Base-by-base conservation (phyloP, 2,888 invertebrate species). In the Drosophila acutilabella region DNA sequence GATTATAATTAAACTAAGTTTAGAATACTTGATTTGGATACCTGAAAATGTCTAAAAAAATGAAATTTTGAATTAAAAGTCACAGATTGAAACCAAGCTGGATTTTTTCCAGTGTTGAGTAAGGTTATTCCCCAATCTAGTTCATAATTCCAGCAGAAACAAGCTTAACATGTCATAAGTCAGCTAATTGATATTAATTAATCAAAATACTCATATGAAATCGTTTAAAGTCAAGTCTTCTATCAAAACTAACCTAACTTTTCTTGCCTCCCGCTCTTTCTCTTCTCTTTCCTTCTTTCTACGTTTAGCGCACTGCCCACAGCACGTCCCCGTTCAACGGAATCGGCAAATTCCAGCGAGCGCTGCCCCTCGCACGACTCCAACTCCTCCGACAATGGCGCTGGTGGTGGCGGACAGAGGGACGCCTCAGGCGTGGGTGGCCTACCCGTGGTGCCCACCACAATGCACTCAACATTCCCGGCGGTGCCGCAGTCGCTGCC, bases 331-430 rank as follows among this genome's bases (percentile, higher is more conserved):
- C 91, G 92, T 64, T 91, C 91, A 64, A 91, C 91, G 64, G 91
- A 91, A 71, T 91, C 91, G 64, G 91, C 91, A 11, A 91, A 91
- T 56, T 91, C 91, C 74, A 95, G 95, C 85, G 95, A 95, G 83
- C 95, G 96, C 77, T 96, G 96, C 92, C 96, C 96, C 75, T 96
- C 96, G 78, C 95, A 95, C 90, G 96, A 96, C 92, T 96, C 96
- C 52, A 94, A 95, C 90, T 95, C 95, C 85, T 95, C 96, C 45
- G 95, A 95, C 81, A 94, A 95, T 69, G 93, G 93, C 16, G 80
- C 53, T 13, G 50, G 33, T 0, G 44, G 44, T 69, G 93, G 93
- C n/a, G 80, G 58, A 13, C 64, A 71, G 61, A 66, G 79, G 48
- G 80, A 80, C n/a, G 56, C 52, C 5, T 57, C 77, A 4, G 70